Conservation (phyloP, 2,797 vertebrate species). For the Rhynchonycteris naso region DNA sequence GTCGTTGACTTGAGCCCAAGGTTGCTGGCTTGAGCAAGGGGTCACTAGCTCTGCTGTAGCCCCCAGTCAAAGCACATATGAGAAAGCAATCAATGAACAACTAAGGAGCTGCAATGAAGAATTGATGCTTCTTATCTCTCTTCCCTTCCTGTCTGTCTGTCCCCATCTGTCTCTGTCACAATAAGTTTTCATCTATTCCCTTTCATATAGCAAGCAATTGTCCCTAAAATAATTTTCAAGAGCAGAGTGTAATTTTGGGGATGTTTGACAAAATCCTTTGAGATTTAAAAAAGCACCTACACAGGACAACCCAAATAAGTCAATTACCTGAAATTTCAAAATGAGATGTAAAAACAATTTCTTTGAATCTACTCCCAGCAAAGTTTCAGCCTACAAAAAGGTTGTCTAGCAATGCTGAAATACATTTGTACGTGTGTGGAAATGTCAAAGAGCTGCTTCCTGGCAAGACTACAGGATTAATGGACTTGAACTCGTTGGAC, state of each 20-base stretch:
- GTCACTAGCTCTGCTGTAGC: too few species aligned
- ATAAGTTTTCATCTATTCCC: slow-evolving; percentile 1
- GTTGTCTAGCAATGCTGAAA: slow-evolving; percentile 22
- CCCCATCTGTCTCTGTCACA: too few species aligned
- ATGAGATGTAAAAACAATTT: background rate
- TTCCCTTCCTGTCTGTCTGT: too few species aligned
- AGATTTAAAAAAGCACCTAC: slow-evolving; percentile 56
- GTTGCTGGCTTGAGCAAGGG: too few species aligned
- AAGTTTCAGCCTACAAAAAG: slow-evolving; percentile 33
- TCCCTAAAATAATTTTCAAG: slow-evolving; percentile 21
- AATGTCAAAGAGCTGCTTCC: slow-evolving; percentile 1
- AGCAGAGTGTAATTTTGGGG: background rate
- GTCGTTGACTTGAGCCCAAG: too few species aligned
- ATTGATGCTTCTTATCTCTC: too few species aligned
- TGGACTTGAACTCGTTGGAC: slow-evolving; percentile 14
- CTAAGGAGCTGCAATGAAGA: too few species aligned
- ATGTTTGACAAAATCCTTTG: slow-evolving; percentile 15
- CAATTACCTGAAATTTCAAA: slow-evolving; percentile 59
- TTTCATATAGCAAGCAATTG: background rate
- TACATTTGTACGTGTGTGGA: background rate
- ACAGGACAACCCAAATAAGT: background rate
- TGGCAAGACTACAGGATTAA: background rate
- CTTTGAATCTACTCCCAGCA: background rate
- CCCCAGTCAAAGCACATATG: too few species aligned
- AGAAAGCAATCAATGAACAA: too few species aligned